Evolutionary conservation across 2,113 vertebrate genomes (phyloP).

Genomic region (Coturnix japonica): DNA sequence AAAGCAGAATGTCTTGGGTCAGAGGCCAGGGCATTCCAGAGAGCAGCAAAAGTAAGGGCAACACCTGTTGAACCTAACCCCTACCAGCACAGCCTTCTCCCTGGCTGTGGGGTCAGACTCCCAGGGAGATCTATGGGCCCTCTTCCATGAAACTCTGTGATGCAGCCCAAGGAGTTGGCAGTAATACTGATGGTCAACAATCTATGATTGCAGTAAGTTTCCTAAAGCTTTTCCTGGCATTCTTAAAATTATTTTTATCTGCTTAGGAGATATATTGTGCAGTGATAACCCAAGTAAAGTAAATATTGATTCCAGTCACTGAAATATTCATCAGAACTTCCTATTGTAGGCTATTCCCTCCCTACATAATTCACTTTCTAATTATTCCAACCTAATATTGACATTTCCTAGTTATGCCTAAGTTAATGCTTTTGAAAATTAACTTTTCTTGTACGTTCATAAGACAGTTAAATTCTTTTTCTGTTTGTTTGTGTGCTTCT

Average conservation of each 20-base stretch:
- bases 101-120: not conserved
- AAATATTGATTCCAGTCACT: slow-evolving; percentile 25
- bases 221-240: not conserved
- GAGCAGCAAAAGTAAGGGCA: not conserved
- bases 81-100: not conserved
- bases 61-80: not conserved
- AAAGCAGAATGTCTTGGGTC: not conserved
- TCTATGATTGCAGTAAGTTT: not conserved
- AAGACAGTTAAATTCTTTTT: not conserved
- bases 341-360: not conserved
- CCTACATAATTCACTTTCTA: not conserved
- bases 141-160: not conserved
- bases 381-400: slow-evolving; percentile 13
- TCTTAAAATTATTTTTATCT: not conserved
- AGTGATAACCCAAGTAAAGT: not conserved
- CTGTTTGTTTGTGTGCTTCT: not conserved
- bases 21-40: not conserved
- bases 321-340: slow-evolving; percentile 8
- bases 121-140: rapidly evolving
- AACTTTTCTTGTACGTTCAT: not conserved
- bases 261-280: not conserved
- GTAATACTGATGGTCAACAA: not conserved
- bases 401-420: not conserved
- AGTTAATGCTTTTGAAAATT: not conserved
- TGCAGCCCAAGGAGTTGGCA: not conserved